phyloP scores from a whole-genome alignment of 2,113 vertebrate genomes.

The Beaufortia kweichowensis region DNA sequence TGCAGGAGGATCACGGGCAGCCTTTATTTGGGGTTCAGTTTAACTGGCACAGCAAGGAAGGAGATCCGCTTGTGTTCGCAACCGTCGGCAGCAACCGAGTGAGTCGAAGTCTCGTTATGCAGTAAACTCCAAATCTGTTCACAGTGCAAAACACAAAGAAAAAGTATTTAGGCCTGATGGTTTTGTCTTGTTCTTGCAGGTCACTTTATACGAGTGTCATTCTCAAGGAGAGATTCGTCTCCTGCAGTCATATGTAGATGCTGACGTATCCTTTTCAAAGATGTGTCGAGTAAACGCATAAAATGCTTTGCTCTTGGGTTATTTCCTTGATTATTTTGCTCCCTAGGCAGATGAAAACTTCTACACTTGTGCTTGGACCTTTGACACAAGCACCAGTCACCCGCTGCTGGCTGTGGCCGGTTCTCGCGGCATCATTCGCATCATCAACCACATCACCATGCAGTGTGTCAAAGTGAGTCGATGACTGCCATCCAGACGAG shows the following conservation, averaged over 20 bases:
- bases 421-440: slow-evolving; percentile 94
- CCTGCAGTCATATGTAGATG: slow-evolving; percentile 95
- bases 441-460: slow-evolving; percentile 99
- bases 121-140: no score
- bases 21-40: slow-evolving; percentile 98
- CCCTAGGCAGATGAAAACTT: slow-evolving; percentile 96
- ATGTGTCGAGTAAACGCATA: not conserved
- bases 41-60: slow-evolving; percentile 99
- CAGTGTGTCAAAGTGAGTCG: slow-evolving; percentile 94
- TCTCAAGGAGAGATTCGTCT: slow-evolving; percentile 95
- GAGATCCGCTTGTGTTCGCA: slow-evolving; percentile 95
- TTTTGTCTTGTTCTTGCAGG: slow-evolving; percentile 71
- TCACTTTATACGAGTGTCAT: slow-evolving; percentile 97
- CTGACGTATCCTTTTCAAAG: slow-evolving; percentile 88
- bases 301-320: not conserved
- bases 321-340: slow-evolving; percentile 69
- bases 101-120: slow-evolving; percentile 60
- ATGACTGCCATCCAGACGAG: no score
- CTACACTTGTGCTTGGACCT: slow-evolving; percentile 98
- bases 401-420: slow-evolving; percentile 94
- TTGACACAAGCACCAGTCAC: slow-evolving; percentile 96
- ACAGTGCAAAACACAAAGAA: not conserved
- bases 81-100: slow-evolving; percentile 98
- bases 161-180: not conserved
- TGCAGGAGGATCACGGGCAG: slow-evolving; percentile 94